Evolutionary conservation across 2,797 vertebrate species (phyloP).

Genomic region (Hypotaenidia okinawae): DNA sequence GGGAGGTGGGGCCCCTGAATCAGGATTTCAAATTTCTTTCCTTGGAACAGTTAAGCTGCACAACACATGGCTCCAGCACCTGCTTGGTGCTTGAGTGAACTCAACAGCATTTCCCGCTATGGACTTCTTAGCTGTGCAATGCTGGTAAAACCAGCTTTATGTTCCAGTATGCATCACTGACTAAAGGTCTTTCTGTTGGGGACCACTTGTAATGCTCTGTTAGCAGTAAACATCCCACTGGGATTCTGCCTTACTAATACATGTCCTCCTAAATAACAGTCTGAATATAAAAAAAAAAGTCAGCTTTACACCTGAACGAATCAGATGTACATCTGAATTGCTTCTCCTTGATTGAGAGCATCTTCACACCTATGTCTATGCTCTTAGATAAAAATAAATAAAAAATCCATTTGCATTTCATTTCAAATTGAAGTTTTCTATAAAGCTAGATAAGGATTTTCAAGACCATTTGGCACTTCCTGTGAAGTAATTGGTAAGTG

Average conservation of each 20-base stretch:
- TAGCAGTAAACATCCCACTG: background rate
- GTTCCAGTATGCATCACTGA: background rate
- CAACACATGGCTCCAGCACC: background rate
- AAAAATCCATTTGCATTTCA: background rate
- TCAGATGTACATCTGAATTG: background rate
- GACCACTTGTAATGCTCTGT: background rate
- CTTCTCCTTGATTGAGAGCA: background rate
- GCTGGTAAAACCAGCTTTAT: background rate
- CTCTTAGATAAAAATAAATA: background rate
- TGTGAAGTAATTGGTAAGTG: background rate
- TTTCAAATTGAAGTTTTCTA: background rate
- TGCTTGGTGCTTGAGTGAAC: background rate
- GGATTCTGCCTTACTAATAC: background rate
- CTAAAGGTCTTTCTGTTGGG: background rate
- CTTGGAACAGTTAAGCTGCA: background rate
- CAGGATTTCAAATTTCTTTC: background rate
- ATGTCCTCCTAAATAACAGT: background rate
- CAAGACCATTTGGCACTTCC: background rate
- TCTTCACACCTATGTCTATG: background rate
- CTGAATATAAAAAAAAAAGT: background rate
- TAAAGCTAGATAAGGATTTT: conserved; percentile 1
- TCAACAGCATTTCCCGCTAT: background rate
- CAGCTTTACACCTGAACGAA: background rate
- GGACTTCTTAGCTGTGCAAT: background rate
- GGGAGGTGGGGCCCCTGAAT: no score